Evolutionary conservation across 1,140 invertebrate species (phyloP).

Genomic region (Elymnias hypermnestra): DNA sequence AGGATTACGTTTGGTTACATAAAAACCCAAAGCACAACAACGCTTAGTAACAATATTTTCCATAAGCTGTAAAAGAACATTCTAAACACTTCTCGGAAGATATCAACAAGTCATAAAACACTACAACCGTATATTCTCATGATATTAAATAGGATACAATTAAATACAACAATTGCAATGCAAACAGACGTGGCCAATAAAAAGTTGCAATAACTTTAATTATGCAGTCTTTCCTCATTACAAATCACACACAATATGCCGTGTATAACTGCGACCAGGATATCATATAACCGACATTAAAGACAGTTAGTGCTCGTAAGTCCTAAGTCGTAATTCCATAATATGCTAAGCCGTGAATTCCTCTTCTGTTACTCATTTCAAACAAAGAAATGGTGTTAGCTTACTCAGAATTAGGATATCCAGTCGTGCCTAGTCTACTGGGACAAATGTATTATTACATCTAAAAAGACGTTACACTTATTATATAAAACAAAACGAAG

Average conservation of each 20-base stretch:
- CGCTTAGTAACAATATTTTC: too few species aligned
- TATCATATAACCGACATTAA: slow-evolving; percentile 12
- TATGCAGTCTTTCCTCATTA: slow-evolving; percentile 19
- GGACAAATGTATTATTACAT: neutral
- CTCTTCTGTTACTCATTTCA: slow-evolving; percentile 16
- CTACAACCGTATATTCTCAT: too few species aligned
- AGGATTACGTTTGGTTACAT: too few species aligned
- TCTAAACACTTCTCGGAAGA: too few species aligned
- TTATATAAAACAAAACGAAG: too few species aligned
- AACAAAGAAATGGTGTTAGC: slow-evolving; percentile 20
- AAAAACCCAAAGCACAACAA: too few species aligned
- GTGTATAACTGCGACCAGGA: slow-evolving; percentile 11
- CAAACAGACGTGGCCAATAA: slow-evolving; percentile 5
- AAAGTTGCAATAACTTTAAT: slow-evolving; percentile 16
- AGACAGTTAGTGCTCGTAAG: slow-evolving; percentile 8
- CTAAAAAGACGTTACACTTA: too few species aligned
- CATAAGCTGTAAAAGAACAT: too few species aligned
- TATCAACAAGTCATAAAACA: too few species aligned
- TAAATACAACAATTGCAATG: slow-evolving; percentile 3
- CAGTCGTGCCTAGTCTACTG: neutral
- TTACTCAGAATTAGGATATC: slow-evolving; percentile 11
- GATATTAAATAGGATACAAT: neutral
- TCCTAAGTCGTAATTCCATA: slow-evolving; percentile 2
- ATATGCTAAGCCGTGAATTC: slow-evolving; percentile 15
- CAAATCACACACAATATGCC: slow-evolving; percentile 13